These are phyloP conservation scores for Eurois occulta DNA, from an alignment of 2,888 invertebrate genomes.

Conservation along the genomic window DNA sequence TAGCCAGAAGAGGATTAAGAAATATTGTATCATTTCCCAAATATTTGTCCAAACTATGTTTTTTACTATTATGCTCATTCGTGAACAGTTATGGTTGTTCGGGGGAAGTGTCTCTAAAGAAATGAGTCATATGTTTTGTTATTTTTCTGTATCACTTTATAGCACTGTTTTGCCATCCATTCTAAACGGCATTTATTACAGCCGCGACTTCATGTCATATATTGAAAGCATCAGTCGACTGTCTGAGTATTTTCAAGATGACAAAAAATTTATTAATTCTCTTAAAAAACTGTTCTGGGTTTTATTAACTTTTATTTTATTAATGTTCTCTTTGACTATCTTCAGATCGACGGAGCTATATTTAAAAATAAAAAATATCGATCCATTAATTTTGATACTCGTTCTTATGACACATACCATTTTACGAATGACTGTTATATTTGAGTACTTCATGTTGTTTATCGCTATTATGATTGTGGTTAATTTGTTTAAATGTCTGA, in stretches of 20 bases:
- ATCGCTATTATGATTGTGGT: neutral
- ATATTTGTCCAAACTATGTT: neutral
- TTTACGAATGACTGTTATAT: neutral
- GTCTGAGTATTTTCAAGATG: neutral
- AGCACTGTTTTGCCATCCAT: neutral
- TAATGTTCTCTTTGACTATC: neutral
- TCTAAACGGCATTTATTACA: neutral
- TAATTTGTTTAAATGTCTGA: neutral
- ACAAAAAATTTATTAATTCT: neutral
- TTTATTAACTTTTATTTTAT: neutral
- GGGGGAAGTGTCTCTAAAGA: neutral
- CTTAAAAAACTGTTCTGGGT: neutral
- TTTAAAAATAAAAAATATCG: neutral
- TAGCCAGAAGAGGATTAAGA: neutral
- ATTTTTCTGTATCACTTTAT: slow-evolving; percentile 1
- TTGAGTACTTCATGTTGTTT: slow-evolving; percentile 4
- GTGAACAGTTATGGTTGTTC: neutral
- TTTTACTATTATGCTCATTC: neutral
- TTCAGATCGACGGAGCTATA: neutral
- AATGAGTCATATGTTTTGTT: neutral
- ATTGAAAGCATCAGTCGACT: neutral
- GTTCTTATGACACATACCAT: neutral
- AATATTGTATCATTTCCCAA: slow-evolving; percentile 6
- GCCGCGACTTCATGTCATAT: slow-evolving; percentile 12
- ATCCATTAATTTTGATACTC: neutral